These are phyloP conservation scores for Zeugodacus cucurbitae DNA, from an alignment of 1,140 invertebrate species.

Conservation along the genomic window DNA sequence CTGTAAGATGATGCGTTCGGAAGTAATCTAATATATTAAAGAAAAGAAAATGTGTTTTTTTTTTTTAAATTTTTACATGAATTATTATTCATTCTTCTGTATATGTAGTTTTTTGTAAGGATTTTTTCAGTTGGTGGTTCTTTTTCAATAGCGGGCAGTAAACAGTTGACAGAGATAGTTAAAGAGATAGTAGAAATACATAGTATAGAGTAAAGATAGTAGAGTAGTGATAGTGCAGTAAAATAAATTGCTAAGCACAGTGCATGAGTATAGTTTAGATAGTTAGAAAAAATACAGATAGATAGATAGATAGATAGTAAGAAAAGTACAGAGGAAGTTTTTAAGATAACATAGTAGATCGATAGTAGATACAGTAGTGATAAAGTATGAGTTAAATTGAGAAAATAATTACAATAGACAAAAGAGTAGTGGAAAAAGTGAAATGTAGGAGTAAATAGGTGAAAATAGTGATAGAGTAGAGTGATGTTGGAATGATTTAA, in stretches of 20 bases:
- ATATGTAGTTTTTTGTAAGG: background rate
- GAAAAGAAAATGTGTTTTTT: background rate
- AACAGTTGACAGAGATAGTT: background rate
- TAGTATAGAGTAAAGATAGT: background rate
- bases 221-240: background rate
- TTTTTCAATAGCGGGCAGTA: slow-evolving; percentile 21
- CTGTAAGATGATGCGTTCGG: too few relatives aligned
- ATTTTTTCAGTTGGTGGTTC: background rate
- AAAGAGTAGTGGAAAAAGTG: background rate
- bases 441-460: background rate
- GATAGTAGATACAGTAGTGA: background rate
- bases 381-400: background rate
- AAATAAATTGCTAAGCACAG: background rate
- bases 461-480: background rate
- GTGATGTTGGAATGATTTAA: background rate
- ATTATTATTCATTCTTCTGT: slow-evolving; percentile 31
- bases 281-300: background rate
- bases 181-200: background rate
- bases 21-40: background rate
- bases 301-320: background rate
- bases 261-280: background rate
- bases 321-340: background rate
- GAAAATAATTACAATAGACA: too few relatives aligned
- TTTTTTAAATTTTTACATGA: slow-evolving; percentile 16
- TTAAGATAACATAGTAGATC: background rate